Percentiles rank a stretch among this genome's conserved stretches.
Evolutionary conservation across 2,888 invertebrate species (phyloP).

Genomic region (Myopa tessellatipennis): DNA sequence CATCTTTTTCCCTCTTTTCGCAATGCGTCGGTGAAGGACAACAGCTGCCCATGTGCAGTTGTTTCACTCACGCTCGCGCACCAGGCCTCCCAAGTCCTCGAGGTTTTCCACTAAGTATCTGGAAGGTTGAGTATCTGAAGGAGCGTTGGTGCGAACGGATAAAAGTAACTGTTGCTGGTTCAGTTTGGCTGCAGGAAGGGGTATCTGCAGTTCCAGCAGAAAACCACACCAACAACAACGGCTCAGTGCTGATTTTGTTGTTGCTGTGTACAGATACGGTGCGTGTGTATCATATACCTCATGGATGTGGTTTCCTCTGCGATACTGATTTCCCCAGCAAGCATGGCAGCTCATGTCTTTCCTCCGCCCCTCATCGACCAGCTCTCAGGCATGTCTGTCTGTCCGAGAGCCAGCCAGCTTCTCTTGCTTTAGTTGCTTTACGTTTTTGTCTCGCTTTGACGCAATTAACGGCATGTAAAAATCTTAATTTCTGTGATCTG

Average conservation of each 20-base stretch:
- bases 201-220: not conserved
- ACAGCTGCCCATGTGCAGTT: not conserved
- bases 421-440: not conserved
- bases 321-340: slow-evolving; percentile 23
- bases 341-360: slow-evolving; percentile 29
- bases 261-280: slow-evolving; percentile 13
- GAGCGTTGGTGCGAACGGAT: not conserved
- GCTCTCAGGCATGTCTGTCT: not conserved
- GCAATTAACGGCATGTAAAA: slow-evolving; percentile 25
- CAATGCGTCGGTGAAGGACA: slow-evolving; percentile 45
- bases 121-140: not conserved
- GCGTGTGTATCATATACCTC: not conserved
- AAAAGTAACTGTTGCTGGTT: not conserved
- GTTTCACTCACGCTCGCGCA: slow-evolving; percentile 20
- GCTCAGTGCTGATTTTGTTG: not conserved
- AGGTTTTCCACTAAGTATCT: slow-evolving; percentile 35
- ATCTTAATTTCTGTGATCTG: slow-evolving; percentile 16
- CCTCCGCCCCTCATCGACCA: not conserved
- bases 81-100: not conserved
- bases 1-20: slow-evolving; percentile 41
- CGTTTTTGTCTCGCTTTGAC: slow-evolving; percentile 5
- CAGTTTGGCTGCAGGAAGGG: slow-evolving; percentile 4
- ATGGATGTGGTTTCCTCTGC: not conserved
- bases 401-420: slow-evolving; percentile 11
- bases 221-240: not conserved